phyloP scores from a whole-genome alignment of 2,888 invertebrate genomes.

The Prosapia bicincta region DNA sequence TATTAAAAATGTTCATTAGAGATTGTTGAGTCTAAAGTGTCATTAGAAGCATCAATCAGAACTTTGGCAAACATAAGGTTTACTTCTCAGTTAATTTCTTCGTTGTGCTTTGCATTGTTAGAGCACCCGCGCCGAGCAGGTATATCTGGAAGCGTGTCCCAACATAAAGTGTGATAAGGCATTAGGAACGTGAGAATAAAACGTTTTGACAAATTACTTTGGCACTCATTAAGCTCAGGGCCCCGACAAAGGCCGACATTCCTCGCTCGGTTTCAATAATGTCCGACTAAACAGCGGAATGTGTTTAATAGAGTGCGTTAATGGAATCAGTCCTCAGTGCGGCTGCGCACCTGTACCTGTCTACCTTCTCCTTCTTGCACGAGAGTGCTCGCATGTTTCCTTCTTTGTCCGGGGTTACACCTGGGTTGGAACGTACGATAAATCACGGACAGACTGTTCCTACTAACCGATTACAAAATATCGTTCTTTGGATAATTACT shows the following conservation, averaged over 20 bases:
- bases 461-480: constrained; percentile 2
- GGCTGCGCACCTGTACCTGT: neutral
- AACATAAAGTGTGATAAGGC: neutral
- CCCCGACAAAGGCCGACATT: neutral
- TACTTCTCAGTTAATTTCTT: no score
- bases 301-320: neutral
- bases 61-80: no score
- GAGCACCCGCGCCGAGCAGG: no score
- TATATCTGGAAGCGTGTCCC: no score
- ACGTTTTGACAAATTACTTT: neutral
- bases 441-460: neutral
- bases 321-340: neutral
- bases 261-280: neutral
- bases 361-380: neutral
- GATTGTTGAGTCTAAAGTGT: no score
- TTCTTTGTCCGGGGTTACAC: neutral
- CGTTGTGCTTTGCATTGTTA: no score
- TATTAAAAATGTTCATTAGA: no score
- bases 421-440: neutral
- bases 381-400: neutral
- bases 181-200: neutral
- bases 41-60: no score
- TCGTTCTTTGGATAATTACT: neutral
- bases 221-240: neutral
- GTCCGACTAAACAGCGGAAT: neutral